Conservation (phyloP, 2,797 vertebrate genomes). For the Xiphorhynchus erythropygius region DNA sequence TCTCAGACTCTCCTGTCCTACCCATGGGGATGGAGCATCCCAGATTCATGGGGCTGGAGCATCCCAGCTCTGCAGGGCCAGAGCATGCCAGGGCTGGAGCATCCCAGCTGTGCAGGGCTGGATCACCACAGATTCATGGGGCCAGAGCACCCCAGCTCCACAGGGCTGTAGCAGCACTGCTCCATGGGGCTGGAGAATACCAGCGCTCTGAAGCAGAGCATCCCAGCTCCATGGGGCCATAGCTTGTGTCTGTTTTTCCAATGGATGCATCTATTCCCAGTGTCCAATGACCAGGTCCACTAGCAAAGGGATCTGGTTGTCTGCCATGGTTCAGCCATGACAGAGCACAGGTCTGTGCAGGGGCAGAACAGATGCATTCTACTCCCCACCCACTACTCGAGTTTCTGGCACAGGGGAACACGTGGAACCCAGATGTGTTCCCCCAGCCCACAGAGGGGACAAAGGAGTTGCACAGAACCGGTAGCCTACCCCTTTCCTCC, state of each 20-base stretch:
- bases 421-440: not conserved
- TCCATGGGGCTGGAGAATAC: not conserved
- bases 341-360: not conserved
- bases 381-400: not conserved
- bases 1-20: not conserved
- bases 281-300: not conserved
- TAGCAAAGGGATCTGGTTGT: not conserved
- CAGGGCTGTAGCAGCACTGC: too few relatives aligned
- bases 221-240: rapidly evolving
- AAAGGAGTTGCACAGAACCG: not conserved
- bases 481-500: rapidly evolving
- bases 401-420: not conserved
- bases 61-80: not conserved
- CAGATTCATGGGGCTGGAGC: not conserved
- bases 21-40: rapidly evolving
- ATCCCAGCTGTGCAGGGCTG: too few relatives aligned
- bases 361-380: not conserved
- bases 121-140: not conserved
- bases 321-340: not conserved
- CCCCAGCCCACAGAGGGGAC: rapidly evolving
- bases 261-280: not conserved
- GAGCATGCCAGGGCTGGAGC: not conserved
- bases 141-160: not conserved
- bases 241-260: not conserved
- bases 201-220: not conserved